Evolutionary conservation across 2,888 invertebrate species (phyloP).

Genomic region (Eupelmus urozonus): DNA sequence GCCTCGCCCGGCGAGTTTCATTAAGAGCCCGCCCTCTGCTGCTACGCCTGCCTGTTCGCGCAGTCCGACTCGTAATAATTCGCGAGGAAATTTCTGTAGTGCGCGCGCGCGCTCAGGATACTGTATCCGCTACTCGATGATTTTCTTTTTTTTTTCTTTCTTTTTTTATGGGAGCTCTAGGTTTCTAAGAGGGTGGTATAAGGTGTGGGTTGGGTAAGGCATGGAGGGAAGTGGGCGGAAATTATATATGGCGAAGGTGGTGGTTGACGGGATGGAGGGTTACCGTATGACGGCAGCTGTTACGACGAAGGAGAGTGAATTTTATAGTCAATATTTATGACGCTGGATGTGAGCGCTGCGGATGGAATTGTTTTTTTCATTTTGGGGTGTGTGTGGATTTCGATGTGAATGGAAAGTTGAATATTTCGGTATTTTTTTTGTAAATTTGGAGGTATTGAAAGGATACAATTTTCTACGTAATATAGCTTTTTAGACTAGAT

Average conservation of each 20-base stretch:
- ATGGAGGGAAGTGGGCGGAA: not conserved
- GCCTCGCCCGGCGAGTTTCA: constrained; percentile 28
- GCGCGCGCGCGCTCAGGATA: not conserved
- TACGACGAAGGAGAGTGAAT: constrained; percentile 15
- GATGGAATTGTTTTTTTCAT: not conserved
- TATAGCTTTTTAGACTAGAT: too few relatives aligned
- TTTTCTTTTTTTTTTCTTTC: not conserved
- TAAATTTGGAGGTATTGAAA: too few relatives aligned
- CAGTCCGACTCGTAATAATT: constrained; percentile 22
- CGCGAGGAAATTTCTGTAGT: constrained; percentile 29
- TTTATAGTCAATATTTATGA: constrained; percentile 22
- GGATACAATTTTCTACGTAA: too few relatives aligned
- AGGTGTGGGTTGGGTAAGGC: too few relatives aligned
- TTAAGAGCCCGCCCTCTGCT: constrained; percentile 25
- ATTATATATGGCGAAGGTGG: constrained; percentile 11
- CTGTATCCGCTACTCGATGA: not conserved
- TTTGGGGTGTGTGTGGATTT: not conserved
- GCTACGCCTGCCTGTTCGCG: not conserved
- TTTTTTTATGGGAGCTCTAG: not conserved
- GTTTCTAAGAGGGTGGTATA: not conserved
- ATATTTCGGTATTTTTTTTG: too few relatives aligned
- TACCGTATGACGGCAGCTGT: constrained; percentile 15
- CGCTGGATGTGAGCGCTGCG: not conserved
- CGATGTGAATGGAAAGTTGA: too few relatives aligned
- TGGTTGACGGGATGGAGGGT: not conserved